Evolutionary conservation across 1,140 invertebrate genomes (phyloP).

Genomic region (Cydia strobilella): DNA sequence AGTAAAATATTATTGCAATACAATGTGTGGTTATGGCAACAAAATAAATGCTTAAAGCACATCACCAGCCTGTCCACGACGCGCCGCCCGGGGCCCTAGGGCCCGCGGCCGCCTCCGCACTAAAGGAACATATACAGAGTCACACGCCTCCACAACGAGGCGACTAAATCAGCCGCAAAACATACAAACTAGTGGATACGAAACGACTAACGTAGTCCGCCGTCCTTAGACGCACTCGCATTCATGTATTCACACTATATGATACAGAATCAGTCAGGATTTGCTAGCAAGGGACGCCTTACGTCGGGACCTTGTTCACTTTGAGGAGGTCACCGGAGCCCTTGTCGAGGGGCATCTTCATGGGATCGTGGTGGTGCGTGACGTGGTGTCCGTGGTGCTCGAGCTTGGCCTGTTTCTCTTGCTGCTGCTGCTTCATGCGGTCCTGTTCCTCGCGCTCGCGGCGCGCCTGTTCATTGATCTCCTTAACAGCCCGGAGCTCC

Average conservation of each 20-base stretch:
- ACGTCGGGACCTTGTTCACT: constrained; percentile 85
- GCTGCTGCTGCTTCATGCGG: constrained; percentile 93
- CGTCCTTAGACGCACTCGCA: constrained; percentile 70
- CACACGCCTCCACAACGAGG: constrained; percentile 67
- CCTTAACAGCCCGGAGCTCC: constrained; percentile 94
- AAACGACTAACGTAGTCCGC: constrained; percentile 67
- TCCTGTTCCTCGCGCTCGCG: constrained; percentile 95
- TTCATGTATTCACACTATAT: constrained; percentile 76
- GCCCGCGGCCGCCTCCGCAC: constrained; percentile 60
- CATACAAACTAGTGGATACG: constrained; percentile 76
- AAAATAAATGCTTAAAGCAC: constrained; percentile 81
- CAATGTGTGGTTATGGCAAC: constrained; percentile 80
- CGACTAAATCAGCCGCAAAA: constrained; percentile 68
- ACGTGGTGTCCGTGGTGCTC: constrained; percentile 81
- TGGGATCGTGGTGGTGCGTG: constrained; percentile 80
- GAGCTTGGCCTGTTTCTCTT: constrained; percentile 90
- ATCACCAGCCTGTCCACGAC: constrained; percentile 75
- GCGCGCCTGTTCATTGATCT: constrained; percentile 96
- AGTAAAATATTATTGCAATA: constrained; percentile 80
- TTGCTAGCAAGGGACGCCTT: constrained; percentile 68
- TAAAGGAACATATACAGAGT: constrained; percentile 76
- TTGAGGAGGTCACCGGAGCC: constrained; percentile 84
- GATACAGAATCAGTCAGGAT: constrained; percentile 78
- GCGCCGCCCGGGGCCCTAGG: constrained; percentile 53
- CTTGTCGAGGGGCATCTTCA: constrained; percentile 84